These are phyloP conservation scores for Nomada goodeniana DNA, from an alignment of 2,888 invertebrate genomes.

Conservation along the genomic window DNA sequence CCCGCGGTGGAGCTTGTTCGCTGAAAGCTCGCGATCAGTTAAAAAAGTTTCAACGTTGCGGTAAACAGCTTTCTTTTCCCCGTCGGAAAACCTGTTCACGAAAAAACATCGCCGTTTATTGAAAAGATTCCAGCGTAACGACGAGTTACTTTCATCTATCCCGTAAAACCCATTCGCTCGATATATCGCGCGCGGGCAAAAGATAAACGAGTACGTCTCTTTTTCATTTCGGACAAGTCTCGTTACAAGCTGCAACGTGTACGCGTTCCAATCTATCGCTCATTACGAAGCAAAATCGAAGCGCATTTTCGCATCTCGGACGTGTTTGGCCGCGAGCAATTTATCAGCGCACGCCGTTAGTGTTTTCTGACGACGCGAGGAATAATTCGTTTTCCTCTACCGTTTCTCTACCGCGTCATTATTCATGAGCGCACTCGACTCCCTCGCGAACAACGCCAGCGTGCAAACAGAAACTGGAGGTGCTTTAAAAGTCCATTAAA, in stretches of 20 bases:
- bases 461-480: background rate
- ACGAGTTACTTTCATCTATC: slow-evolving; percentile 14
- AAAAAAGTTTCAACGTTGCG: slow-evolving; percentile 17
- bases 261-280: background rate
- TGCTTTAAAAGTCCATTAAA: background rate
- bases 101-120: background rate
- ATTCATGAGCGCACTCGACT: slow-evolving; percentile 15
- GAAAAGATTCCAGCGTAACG: background rate
- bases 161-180: background rate
- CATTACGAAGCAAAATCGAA: background rate
- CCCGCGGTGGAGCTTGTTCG: background rate
- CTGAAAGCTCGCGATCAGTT: slow-evolving; percentile 19
- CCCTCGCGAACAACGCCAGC: background rate
- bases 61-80: slow-evolving; percentile 15
- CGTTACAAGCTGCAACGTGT: background rate
- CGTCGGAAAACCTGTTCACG: background rate
- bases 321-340: slow-evolving; percentile 1
- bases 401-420: slow-evolving; percentile 5
- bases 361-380: background rate
- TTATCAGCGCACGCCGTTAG: slow-evolving; percentile 3
- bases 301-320: background rate
- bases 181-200: background rate
- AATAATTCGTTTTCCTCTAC: slow-evolving; percentile 26
- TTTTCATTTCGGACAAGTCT: background rate
- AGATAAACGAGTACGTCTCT: background rate